A percentile compares a stretch with the other conserved stretches of the same genome.
Conservation (phyloP, 2,113 vertebrate genomes). For the Sphaerodactylus townsendi region DNA sequence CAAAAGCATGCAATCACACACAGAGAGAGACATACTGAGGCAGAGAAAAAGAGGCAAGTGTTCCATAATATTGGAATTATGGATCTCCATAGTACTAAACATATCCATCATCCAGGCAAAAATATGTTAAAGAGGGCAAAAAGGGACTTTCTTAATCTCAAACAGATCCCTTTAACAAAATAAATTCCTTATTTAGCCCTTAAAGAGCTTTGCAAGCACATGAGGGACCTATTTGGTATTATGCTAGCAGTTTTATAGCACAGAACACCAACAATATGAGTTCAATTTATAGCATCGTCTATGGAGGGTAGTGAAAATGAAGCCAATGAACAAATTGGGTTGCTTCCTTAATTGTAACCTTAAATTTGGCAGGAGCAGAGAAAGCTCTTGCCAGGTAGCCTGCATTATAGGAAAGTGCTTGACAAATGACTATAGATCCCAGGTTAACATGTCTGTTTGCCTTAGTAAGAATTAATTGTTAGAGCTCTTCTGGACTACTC, state of each 20-base stretch:
- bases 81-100: slow-evolving; percentile 15
- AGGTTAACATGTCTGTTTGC: slow-evolving; percentile 60
- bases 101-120: slow-evolving; percentile 28
- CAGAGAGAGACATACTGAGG: background rate
- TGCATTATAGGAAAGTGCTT: slow-evolving; percentile 39
- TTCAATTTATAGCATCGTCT: slow-evolving; percentile 55
- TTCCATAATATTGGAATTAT: slow-evolving; percentile 7
- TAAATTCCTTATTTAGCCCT: slow-evolving; percentile 46
- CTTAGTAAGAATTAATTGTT: slow-evolving; percentile 63
- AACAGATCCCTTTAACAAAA: slow-evolving; percentile 52
- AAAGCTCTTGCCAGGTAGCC: slow-evolving; percentile 44
- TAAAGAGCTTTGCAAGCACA: slow-evolving; percentile 38
- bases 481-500: slow-evolving; percentile 35
- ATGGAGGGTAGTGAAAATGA: slow-evolving; percentile 36
- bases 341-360: slow-evolving; percentile 44
- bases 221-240: slow-evolving; percentile 41
- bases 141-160: slow-evolving; percentile 53
- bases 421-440: slow-evolving; percentile 35
- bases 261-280: slow-evolving; percentile 28
- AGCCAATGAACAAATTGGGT: slow-evolving; percentile 53
- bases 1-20: background rate
- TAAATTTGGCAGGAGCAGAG: slow-evolving; percentile 47
- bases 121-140: slow-evolving; percentile 24
- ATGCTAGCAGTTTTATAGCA: slow-evolving; percentile 43
- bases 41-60: background rate